These are phyloP conservation scores for Nothoprocta pentlandii DNA, from an alignment of 2,113 vertebrate genomes.

Conservation along the genomic window DNA sequence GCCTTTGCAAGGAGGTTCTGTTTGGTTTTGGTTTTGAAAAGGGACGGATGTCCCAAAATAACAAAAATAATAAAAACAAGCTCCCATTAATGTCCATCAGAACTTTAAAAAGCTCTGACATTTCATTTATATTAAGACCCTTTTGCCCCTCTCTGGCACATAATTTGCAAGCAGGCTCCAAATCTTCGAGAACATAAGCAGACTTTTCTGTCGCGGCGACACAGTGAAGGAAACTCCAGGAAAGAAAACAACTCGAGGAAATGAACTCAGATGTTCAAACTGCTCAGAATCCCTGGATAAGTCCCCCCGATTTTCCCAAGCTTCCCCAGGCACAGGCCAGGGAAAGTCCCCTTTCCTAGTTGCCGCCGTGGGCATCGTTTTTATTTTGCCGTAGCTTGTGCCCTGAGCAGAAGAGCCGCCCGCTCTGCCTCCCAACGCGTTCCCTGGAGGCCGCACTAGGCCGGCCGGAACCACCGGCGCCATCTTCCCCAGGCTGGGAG, in stretches of 20 bases:
- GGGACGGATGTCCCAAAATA: not conserved
- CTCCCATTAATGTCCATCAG: not conserved
- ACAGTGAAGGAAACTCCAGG: not conserved
- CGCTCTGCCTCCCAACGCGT: not conserved
- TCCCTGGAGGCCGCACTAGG: constrained; percentile 22
- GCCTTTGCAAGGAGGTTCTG: not conserved
- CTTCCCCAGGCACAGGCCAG: not conserved
- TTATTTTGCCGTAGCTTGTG: not conserved
- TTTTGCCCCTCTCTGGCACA: not conserved
- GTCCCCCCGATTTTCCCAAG: not conserved
- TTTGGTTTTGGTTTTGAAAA: not conserved
- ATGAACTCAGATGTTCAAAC: not conserved
- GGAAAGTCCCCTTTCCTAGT: constrained; percentile 1
- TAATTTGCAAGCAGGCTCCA: not conserved
- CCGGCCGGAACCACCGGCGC: constrained; percentile 51
- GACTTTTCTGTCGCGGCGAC: not conserved
- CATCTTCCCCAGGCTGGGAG: constrained; percentile 65
- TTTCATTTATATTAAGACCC: not conserved
- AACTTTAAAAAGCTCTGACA: not conserved
- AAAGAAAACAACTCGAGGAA: not conserved
- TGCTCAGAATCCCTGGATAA: not conserved
- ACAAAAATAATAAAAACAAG: not conserved
- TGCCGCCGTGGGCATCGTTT: not conserved
- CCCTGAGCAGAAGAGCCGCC: not conserved
- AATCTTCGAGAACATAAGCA: not conserved